Evolutionary conservation across 1,140 invertebrate genomes (phyloP).

Genomic region (Brachionus manjavacas): DNA sequence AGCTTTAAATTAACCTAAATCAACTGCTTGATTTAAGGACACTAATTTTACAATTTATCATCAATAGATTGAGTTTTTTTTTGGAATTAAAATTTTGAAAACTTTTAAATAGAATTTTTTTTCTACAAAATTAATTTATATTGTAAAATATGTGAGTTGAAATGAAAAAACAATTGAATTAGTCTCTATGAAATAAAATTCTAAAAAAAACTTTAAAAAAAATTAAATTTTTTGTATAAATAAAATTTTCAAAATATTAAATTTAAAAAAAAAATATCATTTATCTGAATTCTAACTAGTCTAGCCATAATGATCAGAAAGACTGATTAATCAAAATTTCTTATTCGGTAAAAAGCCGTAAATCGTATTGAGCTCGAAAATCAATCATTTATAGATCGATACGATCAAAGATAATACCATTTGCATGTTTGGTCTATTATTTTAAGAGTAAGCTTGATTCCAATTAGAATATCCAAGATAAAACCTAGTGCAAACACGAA

Average conservation of each 20-base stretch:
- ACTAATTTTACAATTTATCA: background rate
- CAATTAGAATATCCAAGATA: background rate
- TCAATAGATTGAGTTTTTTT: no score
- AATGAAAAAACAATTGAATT: no score
- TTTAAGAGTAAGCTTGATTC: background rate
- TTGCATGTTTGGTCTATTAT: background rate
- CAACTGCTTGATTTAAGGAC: conserved; percentile 1
- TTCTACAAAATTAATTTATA: no score
- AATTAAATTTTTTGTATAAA: no score
- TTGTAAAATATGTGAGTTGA: no score
- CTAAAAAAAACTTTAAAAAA: no score
- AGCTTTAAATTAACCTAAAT: conserved; percentile 12
- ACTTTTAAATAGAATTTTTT: no score
- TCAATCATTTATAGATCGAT: background rate
- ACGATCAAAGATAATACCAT: background rate
- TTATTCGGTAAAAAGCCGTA: background rate
- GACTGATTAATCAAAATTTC: background rate
- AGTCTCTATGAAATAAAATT: no score
- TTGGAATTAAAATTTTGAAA: background rate
- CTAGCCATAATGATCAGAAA: background rate
- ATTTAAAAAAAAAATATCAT: background rate
- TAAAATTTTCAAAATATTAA: background rate
- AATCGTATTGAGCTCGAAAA: background rate
- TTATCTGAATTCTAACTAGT: background rate
- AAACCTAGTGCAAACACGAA: background rate